Base-by-base conservation (phyloP, 2,113 vertebrate species). In the Piaya cayana region DNA sequence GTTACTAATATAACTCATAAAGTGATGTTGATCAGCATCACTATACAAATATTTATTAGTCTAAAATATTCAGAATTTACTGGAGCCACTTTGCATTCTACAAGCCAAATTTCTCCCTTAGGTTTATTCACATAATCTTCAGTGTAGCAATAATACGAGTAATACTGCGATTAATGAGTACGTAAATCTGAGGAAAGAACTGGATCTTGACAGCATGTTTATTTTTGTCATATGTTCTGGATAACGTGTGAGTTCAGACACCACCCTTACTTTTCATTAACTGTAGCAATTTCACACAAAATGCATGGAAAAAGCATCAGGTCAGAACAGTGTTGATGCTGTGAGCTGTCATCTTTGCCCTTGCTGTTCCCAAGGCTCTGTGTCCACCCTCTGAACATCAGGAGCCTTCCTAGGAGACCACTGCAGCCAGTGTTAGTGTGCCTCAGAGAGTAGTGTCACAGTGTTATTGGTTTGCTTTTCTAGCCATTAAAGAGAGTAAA, bases 1-100 rank as follows among this genome's bases (percentile, higher is more conserved):
- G 27, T 70, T 83, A 56, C 49, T 74, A 50, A 72, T 53, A 52
- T 37, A 92, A 70, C 58, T 94, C 87, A 85, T 58, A 92, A 92
- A 85, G 62, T 36, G 37, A 29, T 0, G 2, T 19, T 86, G 78
- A 90, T 88, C 63, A 67, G 12, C 90, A 93, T 94, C 93, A 96
- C 79, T 85, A 59, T 86, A 62, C 78, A 96, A 95, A 82, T 94
- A 95, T 95, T 96, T 95, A 94, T 92, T 88, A 90, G 82, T 82
- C 67, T 91, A 65, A 93, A 91, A 86, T 95, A 93, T 88, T 95
- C 75, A 77, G 42, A 62, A 85, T 84, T 97, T 94, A 79, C 87
- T 95, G 93, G 93, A 96, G 90, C 23, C 11, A 9, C 56, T 95
- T 77, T 62, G 5, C 25, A 17, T 55, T 9, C 55, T 67, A 15